Evolutionary conservation across 2,797 vertebrate genomes (phyloP), one percentile per base, ranked within the genome.

Genomic region (Pelobates cultripes): DNA sequence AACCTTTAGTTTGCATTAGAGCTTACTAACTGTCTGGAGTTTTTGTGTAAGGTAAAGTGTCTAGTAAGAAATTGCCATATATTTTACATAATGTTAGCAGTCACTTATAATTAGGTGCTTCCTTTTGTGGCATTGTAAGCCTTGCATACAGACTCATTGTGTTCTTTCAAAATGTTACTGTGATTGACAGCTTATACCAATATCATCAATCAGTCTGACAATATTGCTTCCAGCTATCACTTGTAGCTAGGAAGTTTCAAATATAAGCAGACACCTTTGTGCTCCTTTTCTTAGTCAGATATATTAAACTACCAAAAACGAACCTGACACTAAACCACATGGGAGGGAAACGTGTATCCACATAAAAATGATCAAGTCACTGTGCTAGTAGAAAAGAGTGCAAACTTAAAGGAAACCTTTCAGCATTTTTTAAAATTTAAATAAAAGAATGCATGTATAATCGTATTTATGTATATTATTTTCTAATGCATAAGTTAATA

Each of bases 141-240:
- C 67, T 64, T 70, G 42, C 14, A 42, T 64, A 43, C 55, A 63
- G 57, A 81, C 43, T 8, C 17, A 69, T 70, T 64, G 8, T 60
- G 42, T 57, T 80, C n/a, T 80, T 75, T 75, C 44, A 75, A 17
- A 43, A 28, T 63, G 55, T 69, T 66, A 70, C 14, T 60, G 43
- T 78, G 57, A 79, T 73, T 79, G 70, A 68, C 66, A 73, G 63
- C 8, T 51, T 82, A 15, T 63, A 28, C 77, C 45, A 8, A 76
- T 43, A 45, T 66, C 63, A 78, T 73, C 63, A 63, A 83, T 80
- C 75, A 80, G 74, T 68, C 67, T 82, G 81, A 77, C 86, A 80
- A 64, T 70, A 70, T 70, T 88, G 89, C 72, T 10, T 53, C 86
- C 82, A 91, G 79, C 66, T 12, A 60, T 92, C 8, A 61, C 41